Percentiles rank a stretch among this genome's conserved stretches.
Conservation (phyloP, 2,113 vertebrate species). For the Laticauda colubrina region DNA sequence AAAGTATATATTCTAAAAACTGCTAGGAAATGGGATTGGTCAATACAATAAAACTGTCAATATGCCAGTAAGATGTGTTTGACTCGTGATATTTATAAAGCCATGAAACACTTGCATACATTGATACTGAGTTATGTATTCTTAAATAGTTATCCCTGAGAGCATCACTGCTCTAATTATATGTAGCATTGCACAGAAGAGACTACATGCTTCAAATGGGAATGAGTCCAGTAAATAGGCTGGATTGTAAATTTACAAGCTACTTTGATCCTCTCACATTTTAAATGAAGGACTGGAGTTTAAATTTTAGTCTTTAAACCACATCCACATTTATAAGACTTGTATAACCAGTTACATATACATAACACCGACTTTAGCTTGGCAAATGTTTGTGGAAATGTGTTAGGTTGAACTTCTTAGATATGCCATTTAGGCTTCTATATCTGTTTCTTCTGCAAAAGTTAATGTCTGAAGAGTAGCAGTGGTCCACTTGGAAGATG, state of each 20-base stretch:
- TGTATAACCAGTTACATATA: neutral
- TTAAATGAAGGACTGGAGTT: neutral
- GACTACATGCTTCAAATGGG: neutral
- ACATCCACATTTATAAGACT: neutral
- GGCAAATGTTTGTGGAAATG: neutral
- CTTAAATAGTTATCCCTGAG: constrained; percentile 2
- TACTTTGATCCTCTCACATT: neutral
- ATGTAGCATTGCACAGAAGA: neutral
- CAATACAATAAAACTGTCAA: neutral
- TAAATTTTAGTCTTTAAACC: neutral
- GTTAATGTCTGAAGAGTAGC: neutral
- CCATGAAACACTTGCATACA: neutral
- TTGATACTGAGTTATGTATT: constrained; percentile 4
- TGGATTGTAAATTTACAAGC: neutral
- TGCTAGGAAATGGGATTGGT: neutral
- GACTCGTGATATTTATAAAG: neutral
- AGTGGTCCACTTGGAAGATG: neutral
- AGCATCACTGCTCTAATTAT: neutral
- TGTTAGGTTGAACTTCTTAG: neutral
- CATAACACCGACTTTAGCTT: neutral
- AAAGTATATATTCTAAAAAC: neutral
- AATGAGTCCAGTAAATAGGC: neutral
- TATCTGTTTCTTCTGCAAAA: neutral
- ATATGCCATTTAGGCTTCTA: neutral
- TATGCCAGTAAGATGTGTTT: neutral